Evolutionary conservation across 2,113 vertebrate species (phyloP).

Genomic region (Sphaerodactylus townsendi): DNA sequence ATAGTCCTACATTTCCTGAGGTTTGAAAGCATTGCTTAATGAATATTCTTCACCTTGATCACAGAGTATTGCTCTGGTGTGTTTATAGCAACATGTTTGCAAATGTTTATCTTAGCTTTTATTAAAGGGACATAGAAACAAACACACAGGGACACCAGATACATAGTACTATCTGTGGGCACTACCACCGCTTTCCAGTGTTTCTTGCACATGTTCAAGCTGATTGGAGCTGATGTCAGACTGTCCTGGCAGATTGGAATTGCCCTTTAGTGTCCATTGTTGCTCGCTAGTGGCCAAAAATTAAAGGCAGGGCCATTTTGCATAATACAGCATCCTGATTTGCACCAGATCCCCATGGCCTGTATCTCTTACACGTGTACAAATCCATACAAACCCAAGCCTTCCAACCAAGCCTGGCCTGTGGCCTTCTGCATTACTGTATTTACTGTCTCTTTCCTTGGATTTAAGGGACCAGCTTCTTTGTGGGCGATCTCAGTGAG

Average conservation of each 20-base stretch:
- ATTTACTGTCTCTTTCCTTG: background rate
- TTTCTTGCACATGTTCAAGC: no score
- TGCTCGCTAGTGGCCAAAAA: no score
- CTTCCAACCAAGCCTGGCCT: background rate
- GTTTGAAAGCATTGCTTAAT: no score
- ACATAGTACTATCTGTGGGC: background rate
- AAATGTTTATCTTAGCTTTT: background rate
- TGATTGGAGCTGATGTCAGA: no score
- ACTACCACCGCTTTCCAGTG: background rate
- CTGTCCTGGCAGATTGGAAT: background rate
- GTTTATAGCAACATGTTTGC: background rate
- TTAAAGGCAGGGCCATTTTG: background rate
- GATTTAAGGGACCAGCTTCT: conserved; percentile 2
- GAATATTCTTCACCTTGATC: no score
- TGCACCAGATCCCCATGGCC: no score
- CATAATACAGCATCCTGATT: no score
- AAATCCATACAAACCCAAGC: no score
- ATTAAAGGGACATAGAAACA: no score
- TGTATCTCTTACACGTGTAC: background rate
- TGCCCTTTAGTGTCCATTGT: background rate
- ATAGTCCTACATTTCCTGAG: background rate
- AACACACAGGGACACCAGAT: background rate
- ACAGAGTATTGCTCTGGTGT: background rate
- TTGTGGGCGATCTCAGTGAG: conserved; percentile 19
- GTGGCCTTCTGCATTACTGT: background rate